These are phyloP conservation scores for Brenthis daphne DNA, from an alignment of 2,888 invertebrate species.

Conservation along the genomic window DNA sequence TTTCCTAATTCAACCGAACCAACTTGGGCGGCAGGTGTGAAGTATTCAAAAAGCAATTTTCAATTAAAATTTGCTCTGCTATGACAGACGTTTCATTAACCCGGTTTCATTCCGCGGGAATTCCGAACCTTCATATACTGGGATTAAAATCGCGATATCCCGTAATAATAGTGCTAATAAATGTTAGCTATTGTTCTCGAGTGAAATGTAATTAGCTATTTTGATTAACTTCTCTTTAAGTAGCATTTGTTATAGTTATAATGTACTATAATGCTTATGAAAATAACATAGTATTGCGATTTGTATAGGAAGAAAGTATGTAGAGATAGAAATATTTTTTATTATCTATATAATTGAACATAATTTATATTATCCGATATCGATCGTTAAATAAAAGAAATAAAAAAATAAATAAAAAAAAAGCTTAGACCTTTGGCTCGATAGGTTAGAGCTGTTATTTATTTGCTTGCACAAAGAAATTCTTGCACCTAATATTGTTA, in stretches of 20 bases:
- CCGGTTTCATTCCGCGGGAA: conserved; percentile 56
- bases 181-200: conserved; percentile 17
- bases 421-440: no score
- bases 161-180: conserved; percentile 23
- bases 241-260: neutral
- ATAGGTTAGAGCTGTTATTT: no score
- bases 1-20: conserved; percentile 33
- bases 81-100: conserved; percentile 80
- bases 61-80: conserved; percentile 69
- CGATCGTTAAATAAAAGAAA: no score
- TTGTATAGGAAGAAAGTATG: neutral
- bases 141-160: conserved; percentile 31
- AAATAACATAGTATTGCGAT: neutral
- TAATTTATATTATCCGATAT: no score
- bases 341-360: no score
- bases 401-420: no score
- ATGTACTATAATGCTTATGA: neutral
- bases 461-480: no score
- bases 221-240: conserved; percentile 11
- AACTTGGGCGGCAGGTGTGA: conserved; percentile 56
- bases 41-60: conserved; percentile 66
- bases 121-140: conserved; percentile 42
- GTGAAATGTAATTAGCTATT: conserved; percentile 14
- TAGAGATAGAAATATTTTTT: no score
- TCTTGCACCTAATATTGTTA: no score